A percentile compares a stretch with the other conserved stretches of the same genome.
Conservation (phyloP, 2,888 invertebrate species). For the Tetheella fluctuosa region DNA sequence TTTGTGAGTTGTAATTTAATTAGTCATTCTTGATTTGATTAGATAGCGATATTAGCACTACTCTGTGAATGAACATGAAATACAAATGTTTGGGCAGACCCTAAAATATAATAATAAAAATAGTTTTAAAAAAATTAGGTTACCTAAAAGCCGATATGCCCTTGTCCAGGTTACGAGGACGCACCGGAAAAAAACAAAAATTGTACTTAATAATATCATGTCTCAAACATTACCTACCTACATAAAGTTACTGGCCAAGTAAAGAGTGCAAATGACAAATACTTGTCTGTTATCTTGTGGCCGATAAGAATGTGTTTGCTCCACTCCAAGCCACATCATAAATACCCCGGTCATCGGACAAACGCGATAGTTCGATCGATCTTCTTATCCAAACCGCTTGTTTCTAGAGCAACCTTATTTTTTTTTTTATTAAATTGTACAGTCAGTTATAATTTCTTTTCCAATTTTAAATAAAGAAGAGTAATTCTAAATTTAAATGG, state of each 20-base stretch:
- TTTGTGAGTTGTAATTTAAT: background rate
- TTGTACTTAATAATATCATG: background rate
- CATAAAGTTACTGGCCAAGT: conserved; percentile 24
- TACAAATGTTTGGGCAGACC: too few species aligned
- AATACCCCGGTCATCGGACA: conserved; percentile 57
- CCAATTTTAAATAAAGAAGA: conserved; percentile 4
- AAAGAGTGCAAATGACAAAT: conserved; percentile 70
- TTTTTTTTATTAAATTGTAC: background rate
- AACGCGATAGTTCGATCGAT: conserved; percentile 48
- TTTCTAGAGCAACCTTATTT: background rate
- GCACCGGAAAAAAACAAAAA: background rate
- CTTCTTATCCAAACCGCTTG: conserved; percentile 32
- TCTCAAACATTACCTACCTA: conserved; percentile 5
- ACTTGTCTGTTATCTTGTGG: conserved; percentile 65
- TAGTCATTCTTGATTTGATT: background rate
- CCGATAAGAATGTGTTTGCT: conserved; percentile 66
- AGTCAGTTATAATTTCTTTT: background rate
- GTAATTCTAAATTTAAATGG: conserved; percentile 16
- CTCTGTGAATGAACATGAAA: too few species aligned
- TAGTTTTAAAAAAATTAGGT: background rate
- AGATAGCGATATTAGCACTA: background rate
- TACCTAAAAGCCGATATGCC: background rate
- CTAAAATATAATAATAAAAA: background rate
- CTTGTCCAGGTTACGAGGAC: background rate
- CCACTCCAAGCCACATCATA: conserved; percentile 63